phyloP scores from a whole-genome alignment of 1,140 invertebrate species.

The Maconellicoccus hirsutus region DNA sequence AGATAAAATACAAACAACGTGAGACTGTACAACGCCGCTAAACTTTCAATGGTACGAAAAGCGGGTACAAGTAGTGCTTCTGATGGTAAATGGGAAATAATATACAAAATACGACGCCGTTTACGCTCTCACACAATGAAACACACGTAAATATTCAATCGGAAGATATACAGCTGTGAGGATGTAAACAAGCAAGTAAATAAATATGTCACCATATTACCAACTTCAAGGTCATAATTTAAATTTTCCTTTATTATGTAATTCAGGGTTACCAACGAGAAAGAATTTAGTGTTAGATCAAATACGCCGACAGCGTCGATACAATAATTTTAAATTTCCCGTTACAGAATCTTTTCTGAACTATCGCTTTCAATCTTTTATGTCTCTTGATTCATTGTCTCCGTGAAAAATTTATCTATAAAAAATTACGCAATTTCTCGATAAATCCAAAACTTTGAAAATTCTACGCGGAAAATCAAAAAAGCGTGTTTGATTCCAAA shows the following conservation, averaged over 20 bases:
- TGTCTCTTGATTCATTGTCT: no score
- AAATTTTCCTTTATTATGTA: conserved; percentile 1
- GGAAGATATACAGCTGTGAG: background rate
- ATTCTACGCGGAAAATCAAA: no score
- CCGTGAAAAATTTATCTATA: no score
- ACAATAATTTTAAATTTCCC: no score
- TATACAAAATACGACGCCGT: background rate
- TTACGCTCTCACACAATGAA: background rate
- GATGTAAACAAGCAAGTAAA: conserved; percentile 4
- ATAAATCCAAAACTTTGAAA: no score
- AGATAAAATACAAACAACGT: background rate
- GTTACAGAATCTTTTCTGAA: no score
- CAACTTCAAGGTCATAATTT: conserved; percentile 2
- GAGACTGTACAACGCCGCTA: background rate
- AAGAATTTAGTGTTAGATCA: no score
- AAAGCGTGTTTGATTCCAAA: no score
- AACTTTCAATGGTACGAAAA: conserved; percentile 3
- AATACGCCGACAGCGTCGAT: no score
- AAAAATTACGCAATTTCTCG: no score
- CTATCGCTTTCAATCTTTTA: no score
- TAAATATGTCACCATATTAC: background rate
- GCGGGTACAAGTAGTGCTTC: background rate
- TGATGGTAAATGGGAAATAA: background rate
- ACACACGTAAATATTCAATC: conserved; percentile 2
- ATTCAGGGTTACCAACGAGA: no score